These are phyloP conservation scores for Drosophila sturtevanti DNA, from an alignment of 1,140 invertebrate genomes.

Conservation along the genomic window DNA sequence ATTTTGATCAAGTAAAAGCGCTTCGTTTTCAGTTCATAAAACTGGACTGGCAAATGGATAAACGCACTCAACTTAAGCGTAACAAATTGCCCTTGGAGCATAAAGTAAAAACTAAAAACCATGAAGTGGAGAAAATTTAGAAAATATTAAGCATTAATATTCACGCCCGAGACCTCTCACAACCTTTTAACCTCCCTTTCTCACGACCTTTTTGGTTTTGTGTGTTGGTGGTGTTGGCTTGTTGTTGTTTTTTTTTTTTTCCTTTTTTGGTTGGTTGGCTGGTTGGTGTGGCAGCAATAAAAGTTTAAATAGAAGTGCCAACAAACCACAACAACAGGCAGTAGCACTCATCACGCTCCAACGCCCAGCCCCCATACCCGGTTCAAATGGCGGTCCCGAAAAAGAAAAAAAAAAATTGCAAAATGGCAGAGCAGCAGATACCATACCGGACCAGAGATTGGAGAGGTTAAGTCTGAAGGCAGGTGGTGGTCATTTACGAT, in stretches of 20 bases:
- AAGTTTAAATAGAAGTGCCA: slow-evolving; percentile 80
- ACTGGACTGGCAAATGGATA: slow-evolving; percentile 5
- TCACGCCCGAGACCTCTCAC: slow-evolving; percentile 40
- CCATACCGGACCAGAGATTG: not conserved
- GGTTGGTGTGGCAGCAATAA: slow-evolving; percentile 73
- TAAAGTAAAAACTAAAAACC: slow-evolving; percentile 55
- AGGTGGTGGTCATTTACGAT: slow-evolving; percentile 41
- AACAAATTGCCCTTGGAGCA: slow-evolving; percentile 22
- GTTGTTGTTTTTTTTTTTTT: not conserved
- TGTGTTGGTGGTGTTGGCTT: not conserved
- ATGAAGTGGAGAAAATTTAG: slow-evolving; percentile 47
- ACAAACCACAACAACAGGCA: slow-evolving; percentile 69
- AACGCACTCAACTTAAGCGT: slow-evolving; percentile 25
- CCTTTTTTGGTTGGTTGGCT: slow-evolving; percentile 15
- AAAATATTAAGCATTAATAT: slow-evolving; percentile 71
- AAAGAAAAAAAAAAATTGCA: slow-evolving; percentile 7
- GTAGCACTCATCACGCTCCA: slow-evolving; percentile 72
- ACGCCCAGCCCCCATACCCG: slow-evolving; percentile 32
- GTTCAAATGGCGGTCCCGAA: slow-evolving; percentile 1
- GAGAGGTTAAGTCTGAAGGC: not conserved
- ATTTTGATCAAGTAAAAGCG: slow-evolving; percentile 1
- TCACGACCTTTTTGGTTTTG: slow-evolving; percentile 17
- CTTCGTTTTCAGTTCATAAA: slow-evolving; percentile 36
- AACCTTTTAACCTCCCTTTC: slow-evolving; percentile 1
- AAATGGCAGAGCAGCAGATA: not conserved